Percentiles rank a stretch among this genome's conserved stretches.
These are phyloP conservation scores for Liolophura sinensis DNA, from an alignment of 1,140 invertebrate genomes.

Conservation along the genomic window DNA sequence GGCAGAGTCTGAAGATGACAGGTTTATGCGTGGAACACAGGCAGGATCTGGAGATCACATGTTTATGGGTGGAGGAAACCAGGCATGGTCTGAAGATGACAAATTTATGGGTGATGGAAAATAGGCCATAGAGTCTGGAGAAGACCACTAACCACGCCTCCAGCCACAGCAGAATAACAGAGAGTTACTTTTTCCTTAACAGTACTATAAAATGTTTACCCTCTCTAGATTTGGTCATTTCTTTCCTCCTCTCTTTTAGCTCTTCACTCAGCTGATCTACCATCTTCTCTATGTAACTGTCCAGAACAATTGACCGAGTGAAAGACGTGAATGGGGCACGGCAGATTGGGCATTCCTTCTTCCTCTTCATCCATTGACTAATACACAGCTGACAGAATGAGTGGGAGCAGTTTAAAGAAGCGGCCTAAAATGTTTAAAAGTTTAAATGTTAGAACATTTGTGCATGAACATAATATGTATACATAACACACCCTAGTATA, in stretches of 20 bases:
- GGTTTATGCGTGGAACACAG: too few species aligned
- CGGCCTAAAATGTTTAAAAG: conserved; percentile 61
- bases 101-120: too few species aligned
- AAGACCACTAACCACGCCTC: too few species aligned
- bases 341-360: conserved; percentile 76
- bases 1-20: too few species aligned
- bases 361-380: conserved; percentile 71
- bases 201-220: conserved; percentile 24
- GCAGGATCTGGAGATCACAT: too few species aligned
- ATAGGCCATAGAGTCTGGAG: too few species aligned
- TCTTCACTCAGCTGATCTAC: conserved; percentile 58
- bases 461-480: not conserved
- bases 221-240: conserved; percentile 41
- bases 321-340: conserved; percentile 56
- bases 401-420: conserved; percentile 75
- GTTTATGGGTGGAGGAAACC: too few species aligned
- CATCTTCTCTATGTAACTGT: conserved; percentile 67
- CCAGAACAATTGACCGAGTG: conserved; percentile 55
- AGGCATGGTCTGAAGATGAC: too few species aligned
- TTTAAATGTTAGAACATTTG: too few species aligned
- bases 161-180: too few species aligned
- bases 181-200: not conserved
- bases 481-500: too few species aligned
- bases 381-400: conserved; percentile 80
- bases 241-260: conserved; percentile 37